Base-by-base conservation (phyloP, 2,888 invertebrate species). In the Heterodera filipjevi region DNA sequence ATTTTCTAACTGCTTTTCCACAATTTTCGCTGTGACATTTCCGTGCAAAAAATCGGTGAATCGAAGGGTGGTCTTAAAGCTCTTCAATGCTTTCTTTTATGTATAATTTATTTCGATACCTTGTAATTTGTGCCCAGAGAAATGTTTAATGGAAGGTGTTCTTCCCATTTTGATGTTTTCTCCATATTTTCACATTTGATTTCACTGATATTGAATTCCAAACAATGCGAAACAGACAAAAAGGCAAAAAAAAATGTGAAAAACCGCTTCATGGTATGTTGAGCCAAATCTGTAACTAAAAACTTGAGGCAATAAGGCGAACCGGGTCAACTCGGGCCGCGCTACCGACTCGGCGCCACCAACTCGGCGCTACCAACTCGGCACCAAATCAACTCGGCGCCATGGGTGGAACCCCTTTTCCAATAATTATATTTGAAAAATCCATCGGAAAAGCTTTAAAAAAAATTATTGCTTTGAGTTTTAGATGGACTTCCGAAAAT, bases 1-100 rank as follows among this genome's bases (percentile, higher is more conserved):
- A 19, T 32, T 35, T 1, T 68, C 35, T 19, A 68, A 68, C 32
- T 66, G 33, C 12, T 85, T 81, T 82, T 88, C 87, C 73, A 84
- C 85, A 16, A 83, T 85, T 32, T 85, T 89, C 46, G 87, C 87
- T 2, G 72, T 83, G 10, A 82, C 82, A 32, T 35, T 68, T 32
- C 35, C 35, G 14, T 35, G 68, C 19, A 68, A 35, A 35, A 68
- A 68, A 68, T 68, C 68, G 33, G 68, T 68, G 33, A 35, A 33
- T 22, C 68, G 32, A 35, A 68, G 32, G 68, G 68, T 68, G 2
- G 35, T 22, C 68, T 66, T n/a, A 59, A 59, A 59, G 22, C n/a
- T 59, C 19, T 6, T 53, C 3, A 22, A 27, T 30, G n/a, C 27
- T 27, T 27, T 27, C 8, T 10, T 27, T 10, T 59, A 8, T 59